phyloP scores from a whole-genome alignment of 2,113 vertebrate species.

The Chionis minor region DNA sequence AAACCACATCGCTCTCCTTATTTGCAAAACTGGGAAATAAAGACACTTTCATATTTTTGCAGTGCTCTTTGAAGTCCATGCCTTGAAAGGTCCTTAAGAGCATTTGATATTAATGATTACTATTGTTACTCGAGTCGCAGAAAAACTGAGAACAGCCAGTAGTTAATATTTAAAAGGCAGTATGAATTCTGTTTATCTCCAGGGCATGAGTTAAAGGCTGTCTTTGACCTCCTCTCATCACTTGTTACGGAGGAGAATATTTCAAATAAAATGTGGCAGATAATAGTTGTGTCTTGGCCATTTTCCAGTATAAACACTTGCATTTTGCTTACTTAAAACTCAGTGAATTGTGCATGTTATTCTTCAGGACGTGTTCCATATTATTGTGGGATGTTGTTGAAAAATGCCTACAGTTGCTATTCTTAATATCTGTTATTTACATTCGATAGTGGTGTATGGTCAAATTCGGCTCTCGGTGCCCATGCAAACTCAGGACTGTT shows the following conservation, averaged over 20 bases:
- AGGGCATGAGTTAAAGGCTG: neutral
- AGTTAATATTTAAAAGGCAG: conserved; percentile 40
- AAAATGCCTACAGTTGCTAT: neutral
- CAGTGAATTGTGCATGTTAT: neutral
- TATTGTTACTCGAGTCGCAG: neutral
- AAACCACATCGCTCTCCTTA: neutral
- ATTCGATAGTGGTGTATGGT: neutral
- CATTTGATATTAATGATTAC: neutral
- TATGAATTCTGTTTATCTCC: neutral
- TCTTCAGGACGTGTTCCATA: neutral
- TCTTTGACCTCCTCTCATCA: conserved; percentile 15
- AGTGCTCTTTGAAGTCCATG: neutral
- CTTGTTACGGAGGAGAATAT: neutral
- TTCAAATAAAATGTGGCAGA: conserved; percentile 7
- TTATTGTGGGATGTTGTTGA: neutral
- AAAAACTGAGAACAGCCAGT: neutral
- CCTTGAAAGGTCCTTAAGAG: neutral
- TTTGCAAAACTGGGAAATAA: conserved; percentile 10
- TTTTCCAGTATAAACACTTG: neutral
- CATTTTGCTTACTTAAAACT: neutral
- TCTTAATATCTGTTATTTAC: neutral
- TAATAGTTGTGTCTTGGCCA: neutral
- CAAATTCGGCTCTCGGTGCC: neutral
- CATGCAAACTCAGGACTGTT: neutral
- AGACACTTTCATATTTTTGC: neutral